Percentiles rank a stretch among this genome's conserved stretches.
These are phyloP conservation scores for Carollia perspicillata DNA, from an alignment of 2,113 vertebrate species.

Conservation along the genomic window DNA sequence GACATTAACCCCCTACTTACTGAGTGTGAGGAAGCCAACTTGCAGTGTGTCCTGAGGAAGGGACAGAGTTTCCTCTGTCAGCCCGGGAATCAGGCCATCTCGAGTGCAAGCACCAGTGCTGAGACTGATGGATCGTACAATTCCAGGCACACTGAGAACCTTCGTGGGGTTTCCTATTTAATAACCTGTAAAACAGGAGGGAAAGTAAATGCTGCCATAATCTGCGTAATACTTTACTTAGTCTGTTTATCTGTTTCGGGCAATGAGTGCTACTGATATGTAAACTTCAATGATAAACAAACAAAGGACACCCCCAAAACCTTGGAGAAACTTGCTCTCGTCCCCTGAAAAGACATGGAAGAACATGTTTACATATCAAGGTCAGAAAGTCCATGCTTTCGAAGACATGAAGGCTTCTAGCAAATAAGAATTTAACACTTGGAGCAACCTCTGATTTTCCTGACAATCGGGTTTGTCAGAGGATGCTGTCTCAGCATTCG, in stretches of 20 bases:
- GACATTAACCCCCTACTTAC: not conserved
- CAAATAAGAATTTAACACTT: not conserved
- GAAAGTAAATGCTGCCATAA: not conserved
- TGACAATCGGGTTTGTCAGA: not conserved
- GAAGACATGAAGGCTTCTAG: not conserved
- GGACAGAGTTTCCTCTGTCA: fast-evolving
- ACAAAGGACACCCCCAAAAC: not conserved
- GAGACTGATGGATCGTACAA: not conserved
- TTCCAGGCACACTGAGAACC: not conserved
- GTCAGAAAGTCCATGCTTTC: not conserved
- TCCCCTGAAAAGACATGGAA: not conserved
- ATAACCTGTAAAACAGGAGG: not conserved
- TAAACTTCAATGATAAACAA: not conserved
- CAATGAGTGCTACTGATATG: not conserved
- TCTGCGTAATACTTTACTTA: not conserved
- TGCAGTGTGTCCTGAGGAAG: not conserved
- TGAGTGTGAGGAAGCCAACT: not conserved
- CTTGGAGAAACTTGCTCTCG: not conserved
- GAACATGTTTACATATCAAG: not conserved
- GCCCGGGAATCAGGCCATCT: not conserved
- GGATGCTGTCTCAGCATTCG: not conserved
- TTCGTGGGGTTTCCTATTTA: not conserved
- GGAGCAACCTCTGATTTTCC: not conserved
- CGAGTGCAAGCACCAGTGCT: not conserved
- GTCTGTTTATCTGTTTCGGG: not conserved